Percentiles rank a stretch among this genome's conserved stretches.
phyloP scores from a whole-genome alignment of 2,113 vertebrate species.

The Casuarius casuarius region DNA sequence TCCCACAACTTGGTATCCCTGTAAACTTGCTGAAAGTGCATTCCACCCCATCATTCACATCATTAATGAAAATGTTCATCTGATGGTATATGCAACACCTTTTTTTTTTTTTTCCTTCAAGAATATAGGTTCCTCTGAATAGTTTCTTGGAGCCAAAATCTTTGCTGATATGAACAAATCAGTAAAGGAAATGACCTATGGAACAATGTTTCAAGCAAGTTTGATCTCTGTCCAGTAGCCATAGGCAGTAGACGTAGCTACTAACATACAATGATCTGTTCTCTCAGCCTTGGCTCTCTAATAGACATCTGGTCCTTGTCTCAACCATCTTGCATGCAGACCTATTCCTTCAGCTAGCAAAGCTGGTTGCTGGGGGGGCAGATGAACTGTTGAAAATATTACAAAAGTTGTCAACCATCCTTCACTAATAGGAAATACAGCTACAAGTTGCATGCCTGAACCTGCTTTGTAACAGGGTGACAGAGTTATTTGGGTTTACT shows the following conservation, averaged over 20 bases:
- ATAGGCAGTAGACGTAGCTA: neutral
- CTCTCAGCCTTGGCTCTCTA: neutral
- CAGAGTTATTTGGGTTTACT: neutral
- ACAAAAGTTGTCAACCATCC: neutral
- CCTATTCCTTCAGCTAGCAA: neutral
- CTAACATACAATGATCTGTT: neutral
- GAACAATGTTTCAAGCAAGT: neutral
- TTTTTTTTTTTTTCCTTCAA: neutral
- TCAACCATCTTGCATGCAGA: neutral
- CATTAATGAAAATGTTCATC: neutral
- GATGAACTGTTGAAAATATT: slow-evolving; percentile 7
- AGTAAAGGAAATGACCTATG: neutral
- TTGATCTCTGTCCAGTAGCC: neutral
- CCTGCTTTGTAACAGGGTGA: neutral
- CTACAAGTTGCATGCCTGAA: neutral
- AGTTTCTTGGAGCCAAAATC: neutral
- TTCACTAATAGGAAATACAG: neutral
- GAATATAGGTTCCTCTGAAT: neutral
- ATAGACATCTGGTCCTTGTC: slow-evolving; percentile 30
- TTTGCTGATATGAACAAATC: neutral
- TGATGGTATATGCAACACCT: neutral
- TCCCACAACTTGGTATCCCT: neutral
- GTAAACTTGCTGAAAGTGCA: neutral
- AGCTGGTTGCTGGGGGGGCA: neutral
- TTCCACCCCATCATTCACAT: neutral